A percentile compares a stretch with the other conserved stretches of the same genome.
Conservation (phyloP, 1,140 invertebrate species). For the Pseudoatta argentina region DNA sequence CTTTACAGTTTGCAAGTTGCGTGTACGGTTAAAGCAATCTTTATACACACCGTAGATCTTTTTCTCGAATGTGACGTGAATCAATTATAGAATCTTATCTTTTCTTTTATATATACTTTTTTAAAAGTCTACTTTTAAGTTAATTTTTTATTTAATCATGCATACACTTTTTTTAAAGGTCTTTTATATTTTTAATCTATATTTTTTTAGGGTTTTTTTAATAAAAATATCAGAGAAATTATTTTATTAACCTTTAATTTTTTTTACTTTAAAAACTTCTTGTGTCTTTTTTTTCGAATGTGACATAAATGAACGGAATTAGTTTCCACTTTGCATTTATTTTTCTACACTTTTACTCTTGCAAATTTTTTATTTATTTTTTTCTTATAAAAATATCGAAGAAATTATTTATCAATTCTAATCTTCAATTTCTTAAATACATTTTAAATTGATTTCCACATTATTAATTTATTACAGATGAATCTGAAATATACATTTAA, state of each 20-base stretch:
- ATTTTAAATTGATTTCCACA: background rate
- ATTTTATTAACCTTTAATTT: too few relatives aligned
- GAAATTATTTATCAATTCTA: background rate
- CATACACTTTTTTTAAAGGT: background rate
- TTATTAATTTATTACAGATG: background rate
- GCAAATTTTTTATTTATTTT: background rate
- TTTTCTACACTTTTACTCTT: background rate
- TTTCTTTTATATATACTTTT: background rate
- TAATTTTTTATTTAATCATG: slow-evolving; percentile 1
- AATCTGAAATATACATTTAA: background rate
- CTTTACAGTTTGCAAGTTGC: background rate
- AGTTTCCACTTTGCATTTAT: background rate
- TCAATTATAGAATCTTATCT: background rate
- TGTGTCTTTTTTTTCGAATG: background rate
- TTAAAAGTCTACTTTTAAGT: background rate
- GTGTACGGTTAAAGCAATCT: background rate
- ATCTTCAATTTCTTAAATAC: background rate
- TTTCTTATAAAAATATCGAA: background rate
- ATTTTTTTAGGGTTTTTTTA: background rate
- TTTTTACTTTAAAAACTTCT: too few relatives aligned
- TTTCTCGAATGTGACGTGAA: background rate
- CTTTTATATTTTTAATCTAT: background rate
- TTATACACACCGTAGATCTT: background rate
- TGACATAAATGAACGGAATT: background rate
- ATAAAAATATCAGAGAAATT: too few relatives aligned